Evolutionary conservation across 2,888 invertebrate species (phyloP), one percentile per base, ranked within the genome.

Genomic region (Plebejus anna): DNA sequence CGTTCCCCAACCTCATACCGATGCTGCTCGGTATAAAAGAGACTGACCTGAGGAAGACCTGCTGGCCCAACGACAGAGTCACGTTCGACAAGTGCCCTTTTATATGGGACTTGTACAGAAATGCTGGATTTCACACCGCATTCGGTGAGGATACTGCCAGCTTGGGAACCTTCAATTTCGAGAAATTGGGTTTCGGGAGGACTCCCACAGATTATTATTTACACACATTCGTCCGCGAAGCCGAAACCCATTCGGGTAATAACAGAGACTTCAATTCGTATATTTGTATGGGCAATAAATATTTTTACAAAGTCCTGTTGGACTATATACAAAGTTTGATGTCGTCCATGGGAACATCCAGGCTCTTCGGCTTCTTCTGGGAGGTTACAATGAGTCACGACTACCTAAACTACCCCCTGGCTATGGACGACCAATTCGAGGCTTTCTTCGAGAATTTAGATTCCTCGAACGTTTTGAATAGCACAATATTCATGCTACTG

Each of bases 1-100:
- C 98, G 0, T 98, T 97, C 86, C 98, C 98, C 0, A 99, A 99
- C 88, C 87, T 99, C 78, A 95, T 97, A 7, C 97, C 98, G 0
- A 95, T 97, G 79, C 90, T 98, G 13, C 95, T 96, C 2, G 98
- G 98, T 0, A 86, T 96, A 70, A 95, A 94, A 70, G 95, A 95
- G 47, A 90, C 92, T 0, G 97, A 97, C 83, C 86, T 97, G 72
- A 92, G 91, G 75, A 89, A 90, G 77, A 94, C 89, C 0, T 98
- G 97, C 84, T 95, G 96, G 94, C 94, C 94, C 0, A 90, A 93
- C 16, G 84, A 89, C 0, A 88, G 89, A 71, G 90, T 94, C 0
- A 94, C 95, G 32, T 97, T 97, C 85, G 98, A 98, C 84, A 91
- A 95, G 16, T 98, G 98, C 83, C 95, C 96, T 0, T 97, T 98